These are phyloP conservation scores for Rhynchophorus ferrugineus DNA, from an alignment of 1,140 invertebrate genomes.

Conservation along the genomic window DNA sequence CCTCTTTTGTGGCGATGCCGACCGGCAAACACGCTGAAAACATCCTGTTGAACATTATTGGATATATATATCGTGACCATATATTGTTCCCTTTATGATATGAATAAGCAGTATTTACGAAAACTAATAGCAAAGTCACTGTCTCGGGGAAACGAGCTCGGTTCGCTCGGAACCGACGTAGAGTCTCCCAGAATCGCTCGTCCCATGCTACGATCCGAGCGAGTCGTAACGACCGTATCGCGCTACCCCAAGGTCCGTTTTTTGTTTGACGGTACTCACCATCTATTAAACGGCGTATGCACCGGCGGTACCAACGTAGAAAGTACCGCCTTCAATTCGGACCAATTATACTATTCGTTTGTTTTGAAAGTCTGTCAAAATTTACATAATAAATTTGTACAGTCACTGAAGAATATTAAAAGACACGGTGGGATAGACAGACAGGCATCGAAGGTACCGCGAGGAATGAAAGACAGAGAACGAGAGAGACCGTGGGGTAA, in stretches of 20 bases:
- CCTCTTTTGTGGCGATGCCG: background rate
- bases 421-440: background rate
- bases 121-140: conserved; percentile 1
- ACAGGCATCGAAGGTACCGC: background rate
- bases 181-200: too few species aligned
- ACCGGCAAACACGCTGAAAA: too few species aligned
- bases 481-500: too few species aligned
- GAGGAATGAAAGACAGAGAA: too few species aligned
- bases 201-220: too few species aligned
- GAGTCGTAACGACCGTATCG: background rate
- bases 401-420: conserved; percentile 23
- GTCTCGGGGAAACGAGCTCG: background rate
- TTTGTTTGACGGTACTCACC: conserved; percentile 9
- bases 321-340: conserved; percentile 21
- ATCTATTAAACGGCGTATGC: conserved; percentile 11
- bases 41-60: background rate
- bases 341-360: conserved; percentile 24
- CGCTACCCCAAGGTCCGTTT: background rate
- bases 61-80: conserved; percentile 3
- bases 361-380: conserved; percentile 26
- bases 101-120: conserved; percentile 6
- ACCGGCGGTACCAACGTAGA: conserved; percentile 12
- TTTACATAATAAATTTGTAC: conserved; percentile 23
- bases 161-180: background rate
- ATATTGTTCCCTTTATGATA: conserved; percentile 4